Conservation (phyloP, 2,113 vertebrate genomes). For the Apteryx mantelli region DNA sequence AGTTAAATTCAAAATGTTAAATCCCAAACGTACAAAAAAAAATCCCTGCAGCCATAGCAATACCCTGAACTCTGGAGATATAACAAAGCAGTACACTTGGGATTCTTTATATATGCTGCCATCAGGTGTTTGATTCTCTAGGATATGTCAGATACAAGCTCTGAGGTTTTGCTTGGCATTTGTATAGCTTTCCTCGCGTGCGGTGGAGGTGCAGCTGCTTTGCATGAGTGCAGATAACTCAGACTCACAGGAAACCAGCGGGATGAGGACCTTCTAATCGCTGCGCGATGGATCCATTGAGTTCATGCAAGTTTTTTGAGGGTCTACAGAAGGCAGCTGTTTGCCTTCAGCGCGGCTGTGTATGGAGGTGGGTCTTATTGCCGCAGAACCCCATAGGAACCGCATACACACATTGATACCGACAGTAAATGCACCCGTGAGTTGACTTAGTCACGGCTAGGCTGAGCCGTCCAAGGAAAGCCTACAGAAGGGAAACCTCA, state of each 20-base stretch:
- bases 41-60: accelerated
- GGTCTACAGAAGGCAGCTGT: no score
- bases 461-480: not conserved
- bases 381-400: no score
- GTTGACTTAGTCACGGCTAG: not conserved
- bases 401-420: not conserved
- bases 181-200: no score
- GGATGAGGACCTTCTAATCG: no score
- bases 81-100: not conserved
- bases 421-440: not conserved
- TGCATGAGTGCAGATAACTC: no score
- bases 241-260: no score
- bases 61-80: not conserved
- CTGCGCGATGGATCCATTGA: no score
- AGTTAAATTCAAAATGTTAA: not conserved
- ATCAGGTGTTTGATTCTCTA: constrained; percentile 38
- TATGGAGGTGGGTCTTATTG: no score
- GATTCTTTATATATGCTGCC: constrained; percentile 42
- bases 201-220: no score
- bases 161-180: not conserved
- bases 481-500: not conserved
- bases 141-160: not conserved
- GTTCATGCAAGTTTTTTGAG: no score
- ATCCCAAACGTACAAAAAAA: not conserved
- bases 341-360: no score